phyloP scores from a whole-genome alignment of 1,140 invertebrate genomes.

The Hydropsyche tenuis region DNA sequence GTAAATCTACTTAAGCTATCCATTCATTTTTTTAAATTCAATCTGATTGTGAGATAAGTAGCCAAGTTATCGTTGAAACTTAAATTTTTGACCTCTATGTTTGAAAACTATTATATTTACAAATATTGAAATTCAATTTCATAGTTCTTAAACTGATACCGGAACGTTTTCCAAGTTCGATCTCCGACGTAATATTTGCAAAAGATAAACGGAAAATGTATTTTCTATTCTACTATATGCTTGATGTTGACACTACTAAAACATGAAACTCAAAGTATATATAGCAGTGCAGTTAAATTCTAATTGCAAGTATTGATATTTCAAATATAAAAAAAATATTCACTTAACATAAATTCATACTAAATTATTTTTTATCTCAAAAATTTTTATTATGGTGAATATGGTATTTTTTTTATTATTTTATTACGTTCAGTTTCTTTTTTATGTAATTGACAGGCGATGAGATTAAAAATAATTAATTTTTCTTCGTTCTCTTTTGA shows the following conservation, averaged over 20 bases:
- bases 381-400: neutral
- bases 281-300: no score
- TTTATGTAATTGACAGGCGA: constrained; percentile 11
- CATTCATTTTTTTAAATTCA: no score
- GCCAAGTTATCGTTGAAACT: no score
- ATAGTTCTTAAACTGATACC: neutral
- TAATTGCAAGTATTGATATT: no score
- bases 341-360: no score
- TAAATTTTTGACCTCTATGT: no score
- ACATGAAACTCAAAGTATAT: no score
- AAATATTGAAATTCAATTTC: neutral
- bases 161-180: neutral
- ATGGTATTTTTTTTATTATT: neutral
- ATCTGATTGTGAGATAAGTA: no score
- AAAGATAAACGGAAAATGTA: neutral
- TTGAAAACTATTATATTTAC: neutral
- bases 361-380: no score
- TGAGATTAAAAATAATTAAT: neutral
- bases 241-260: neutral
- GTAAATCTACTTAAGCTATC: no score
- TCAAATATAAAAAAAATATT: no score
- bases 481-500: neutral
- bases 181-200: neutral
- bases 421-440: no score
- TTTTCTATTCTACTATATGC: neutral